Evolutionary conservation across 30 jellyfish, hydroid and myxozoan species (phyloP), one percentile per base, ranked within the genome.

Genomic region (Aurelia aurita): DNA sequence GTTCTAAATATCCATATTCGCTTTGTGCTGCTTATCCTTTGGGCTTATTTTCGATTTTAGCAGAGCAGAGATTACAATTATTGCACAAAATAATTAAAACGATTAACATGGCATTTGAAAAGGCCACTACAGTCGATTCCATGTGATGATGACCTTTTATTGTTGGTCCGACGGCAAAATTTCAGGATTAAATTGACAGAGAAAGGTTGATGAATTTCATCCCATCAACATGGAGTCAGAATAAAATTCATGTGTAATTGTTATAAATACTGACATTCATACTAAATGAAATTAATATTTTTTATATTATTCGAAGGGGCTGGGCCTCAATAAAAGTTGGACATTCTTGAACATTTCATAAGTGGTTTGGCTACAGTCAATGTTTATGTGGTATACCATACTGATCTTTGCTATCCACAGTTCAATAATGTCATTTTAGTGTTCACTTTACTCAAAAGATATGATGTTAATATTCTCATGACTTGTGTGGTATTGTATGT

Each of bases 171-270:
- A 81, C 85, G 64, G 54, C 70, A 35, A 76, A 72, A 77, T 19
- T 71, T 39, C 54, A 55, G 87, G 93, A 83, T 83, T 83, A 83
- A 60, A 69, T 26, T 19, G 72, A 44, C 47, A 66, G 43, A 71
- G 64, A 83, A 83, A 69, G 80, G 66, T 11, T 58, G 87, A 71
- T 71, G 87, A 70, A 70, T 69, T 53, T 83, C 87, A 83, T 83
- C 93, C 87, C 44, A 83, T 83, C 86, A 83, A n/a, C n/a, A 16
- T 35, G 93, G 93, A 83, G 93, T 83, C 93, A 59, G 74, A 54
- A 49, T 59, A 54, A 55, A 70, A 74, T 57, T 64, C 93, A 69
- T 27, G 68, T 83, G 93, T 69, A 70, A 83, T 83, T 83, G 93
- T 75, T 83, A 59, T 69, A 83, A 70, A 83, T 29, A 60, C 64